Evolutionary conservation across 2,888 invertebrate genomes (phyloP).

Genomic region (Acronicta alni): DNA sequence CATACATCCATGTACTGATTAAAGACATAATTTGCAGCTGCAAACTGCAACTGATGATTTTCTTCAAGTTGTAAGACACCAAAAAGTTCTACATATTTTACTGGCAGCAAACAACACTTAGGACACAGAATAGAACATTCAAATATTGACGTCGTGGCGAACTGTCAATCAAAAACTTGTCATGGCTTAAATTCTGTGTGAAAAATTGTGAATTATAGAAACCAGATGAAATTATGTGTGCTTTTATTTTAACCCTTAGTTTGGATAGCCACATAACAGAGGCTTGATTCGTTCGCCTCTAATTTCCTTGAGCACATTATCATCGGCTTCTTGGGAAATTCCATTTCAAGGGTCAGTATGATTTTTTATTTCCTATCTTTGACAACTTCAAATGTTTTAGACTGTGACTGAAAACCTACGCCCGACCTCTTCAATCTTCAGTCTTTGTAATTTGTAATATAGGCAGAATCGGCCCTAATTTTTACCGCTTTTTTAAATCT

Average conservation of each 20-base stretch:
- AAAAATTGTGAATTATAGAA: slow-evolving; percentile 51
- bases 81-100: slow-evolving; percentile 15
- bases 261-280: slow-evolving; percentile 31
- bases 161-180: slow-evolving; percentile 56
- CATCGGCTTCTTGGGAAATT: slow-evolving; percentile 20
- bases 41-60: neutral
- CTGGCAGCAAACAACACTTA: slow-evolving; percentile 47
- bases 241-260: slow-evolving; percentile 27
- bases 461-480: neutral
- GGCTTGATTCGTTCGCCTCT: slow-evolving; percentile 32
- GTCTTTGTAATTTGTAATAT: neutral
- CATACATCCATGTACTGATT: no score
- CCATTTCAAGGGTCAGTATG: slow-evolving; percentile 39
- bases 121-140: slow-evolving; percentile 50
- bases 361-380: slow-evolving; percentile 21
- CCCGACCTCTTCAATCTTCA: neutral
- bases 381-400: slow-evolving; percentile 40
- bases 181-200: slow-evolving; percentile 62
- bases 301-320: slow-evolving; percentile 25
- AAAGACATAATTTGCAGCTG: neutral
- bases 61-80: neutral
- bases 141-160: slow-evolving; percentile 47
- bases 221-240: slow-evolving; percentile 62
- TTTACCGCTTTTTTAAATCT: neutral
- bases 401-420: neutral